These are phyloP conservation scores for Lutjanus campechanus DNA, from an alignment of 2,797 vertebrate species.

Conservation along the genomic window DNA sequence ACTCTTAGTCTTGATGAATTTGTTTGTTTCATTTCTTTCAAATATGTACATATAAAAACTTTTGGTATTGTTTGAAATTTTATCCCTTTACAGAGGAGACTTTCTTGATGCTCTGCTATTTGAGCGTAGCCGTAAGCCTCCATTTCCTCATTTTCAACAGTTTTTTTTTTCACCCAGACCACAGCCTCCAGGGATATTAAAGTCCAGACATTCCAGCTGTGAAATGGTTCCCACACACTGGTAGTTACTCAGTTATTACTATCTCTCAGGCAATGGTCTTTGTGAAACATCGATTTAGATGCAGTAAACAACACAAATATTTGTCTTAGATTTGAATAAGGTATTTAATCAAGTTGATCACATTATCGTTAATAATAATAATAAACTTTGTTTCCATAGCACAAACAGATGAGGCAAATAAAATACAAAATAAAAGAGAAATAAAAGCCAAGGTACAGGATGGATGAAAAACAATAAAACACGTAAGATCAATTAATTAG, in stretches of 20 bases:
- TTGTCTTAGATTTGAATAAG: neutral
- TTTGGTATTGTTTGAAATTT: neutral
- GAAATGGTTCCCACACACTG: slow-evolving; percentile 18
- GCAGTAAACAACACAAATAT: neutral
- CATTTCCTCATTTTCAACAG: neutral
- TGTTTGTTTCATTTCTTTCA: neutral
- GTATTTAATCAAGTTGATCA: neutral
- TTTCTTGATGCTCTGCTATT: neutral
- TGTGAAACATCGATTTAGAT: neutral
- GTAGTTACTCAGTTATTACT: neutral
- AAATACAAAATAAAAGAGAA: too few species aligned
- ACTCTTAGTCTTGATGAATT: neutral
- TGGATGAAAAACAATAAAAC: too few species aligned
- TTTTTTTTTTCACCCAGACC: too few species aligned
- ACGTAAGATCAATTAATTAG: too few species aligned
- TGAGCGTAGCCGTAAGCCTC: neutral
- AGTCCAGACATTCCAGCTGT: slow-evolving; percentile 6
- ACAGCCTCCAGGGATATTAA: neutral
- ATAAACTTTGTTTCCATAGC: too few species aligned
- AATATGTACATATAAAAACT: neutral
- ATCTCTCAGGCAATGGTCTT: neutral
- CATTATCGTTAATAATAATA: too few species aligned
- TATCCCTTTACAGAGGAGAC: neutral
- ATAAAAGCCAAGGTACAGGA: too few species aligned
- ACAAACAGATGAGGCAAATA: too few species aligned